phyloP scores from a whole-genome alignment of 1,140 invertebrate species.

The Mycetomoellerius zeteki region DNA sequence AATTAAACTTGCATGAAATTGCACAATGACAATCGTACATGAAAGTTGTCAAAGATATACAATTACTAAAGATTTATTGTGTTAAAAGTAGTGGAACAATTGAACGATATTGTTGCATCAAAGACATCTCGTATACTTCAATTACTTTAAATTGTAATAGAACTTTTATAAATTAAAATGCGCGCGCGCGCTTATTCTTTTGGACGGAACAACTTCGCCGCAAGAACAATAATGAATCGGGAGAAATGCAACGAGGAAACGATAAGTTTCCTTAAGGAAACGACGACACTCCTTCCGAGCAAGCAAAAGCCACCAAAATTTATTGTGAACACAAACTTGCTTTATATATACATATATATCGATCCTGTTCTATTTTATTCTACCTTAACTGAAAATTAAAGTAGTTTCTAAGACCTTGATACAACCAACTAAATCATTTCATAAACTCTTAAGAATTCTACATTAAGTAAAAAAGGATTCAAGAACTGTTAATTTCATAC shows the following conservation, averaged over 20 bases:
- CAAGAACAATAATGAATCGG: conserved; percentile 51
- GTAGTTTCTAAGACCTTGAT: neutral
- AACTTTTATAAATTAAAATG: conserved; percentile 55
- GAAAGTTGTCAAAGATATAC: neutral
- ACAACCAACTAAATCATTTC: neutral
- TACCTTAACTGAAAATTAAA: conserved; percentile 36
- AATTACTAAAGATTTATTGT: neutral
- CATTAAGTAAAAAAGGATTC: too few species aligned
- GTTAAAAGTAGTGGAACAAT: neutral
- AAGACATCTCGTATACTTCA: neutral
- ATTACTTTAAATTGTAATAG: neutral
- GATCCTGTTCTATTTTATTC: conserved; percentile 17
- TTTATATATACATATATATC: conserved; percentile 2
- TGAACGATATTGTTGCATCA: neutral
- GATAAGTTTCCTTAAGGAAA: conserved; percentile 57
- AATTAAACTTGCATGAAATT: neutral
- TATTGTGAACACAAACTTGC: conserved; percentile 48
- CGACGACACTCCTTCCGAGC: conserved; percentile 36
- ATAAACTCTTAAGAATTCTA: neutral
- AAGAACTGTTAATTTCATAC: neutral
- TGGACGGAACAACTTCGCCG: conserved; percentile 7
- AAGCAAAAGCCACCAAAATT: conserved; percentile 54
- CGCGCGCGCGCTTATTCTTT: conserved; percentile 41
- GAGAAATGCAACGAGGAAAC: conserved; percentile 43
- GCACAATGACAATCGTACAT: neutral